Conservation (phyloP, 2,797 vertebrate species). For the Salmo trutta region DNA sequence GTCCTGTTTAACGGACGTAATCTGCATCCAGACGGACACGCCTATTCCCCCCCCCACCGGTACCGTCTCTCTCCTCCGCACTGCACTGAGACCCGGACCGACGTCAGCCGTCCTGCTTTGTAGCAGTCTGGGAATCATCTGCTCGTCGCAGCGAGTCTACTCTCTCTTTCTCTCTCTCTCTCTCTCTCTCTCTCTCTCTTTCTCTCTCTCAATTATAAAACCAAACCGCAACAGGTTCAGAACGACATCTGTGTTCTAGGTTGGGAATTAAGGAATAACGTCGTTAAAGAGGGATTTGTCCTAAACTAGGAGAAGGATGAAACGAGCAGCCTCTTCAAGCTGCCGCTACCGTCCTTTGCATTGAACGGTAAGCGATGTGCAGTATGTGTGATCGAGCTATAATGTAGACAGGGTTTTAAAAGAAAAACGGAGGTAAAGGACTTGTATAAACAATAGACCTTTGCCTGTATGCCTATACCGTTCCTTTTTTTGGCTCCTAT, state of each 20-base stretch:
- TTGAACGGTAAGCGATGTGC: neutral
- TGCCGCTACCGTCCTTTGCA: neutral
- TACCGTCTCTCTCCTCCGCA: neutral
- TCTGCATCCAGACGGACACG: neutral
- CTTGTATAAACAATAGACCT: neutral
- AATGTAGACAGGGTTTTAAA: neutral
- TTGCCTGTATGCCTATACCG: neutral
- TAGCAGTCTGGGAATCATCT: neutral
- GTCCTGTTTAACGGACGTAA: neutral
- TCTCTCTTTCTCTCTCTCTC: no score
- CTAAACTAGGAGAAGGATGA: neutral
- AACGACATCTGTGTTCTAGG: neutral
- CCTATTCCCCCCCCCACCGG: neutral
- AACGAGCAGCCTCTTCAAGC: neutral
- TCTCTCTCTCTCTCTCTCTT: no score
- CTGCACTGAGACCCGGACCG: neutral
- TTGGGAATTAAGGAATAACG: neutral
- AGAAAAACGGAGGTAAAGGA: no score
- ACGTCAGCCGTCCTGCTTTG: neutral
- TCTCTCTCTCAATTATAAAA: no score
- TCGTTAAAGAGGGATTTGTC: neutral
- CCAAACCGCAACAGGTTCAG: neutral
- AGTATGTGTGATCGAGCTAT: neutral
- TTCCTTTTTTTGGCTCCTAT: no score
- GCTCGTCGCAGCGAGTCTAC: neutral